Evolutionary conservation across 1,140 invertebrate species (phyloP).

Genomic region (Belonocnema kinseyi): DNA sequence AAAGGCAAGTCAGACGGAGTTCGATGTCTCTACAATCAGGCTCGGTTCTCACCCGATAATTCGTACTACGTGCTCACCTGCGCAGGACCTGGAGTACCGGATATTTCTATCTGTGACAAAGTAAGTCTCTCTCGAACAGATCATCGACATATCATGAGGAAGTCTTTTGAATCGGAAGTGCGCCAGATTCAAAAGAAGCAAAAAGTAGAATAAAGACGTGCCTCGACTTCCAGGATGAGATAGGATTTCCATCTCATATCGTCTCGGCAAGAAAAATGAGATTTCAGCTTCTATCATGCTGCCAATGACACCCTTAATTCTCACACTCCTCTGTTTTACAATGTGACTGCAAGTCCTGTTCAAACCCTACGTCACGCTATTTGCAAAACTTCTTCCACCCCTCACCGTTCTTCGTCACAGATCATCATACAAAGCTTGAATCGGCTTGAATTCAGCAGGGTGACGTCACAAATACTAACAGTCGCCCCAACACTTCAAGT

Average conservation of each 20-base stretch:
- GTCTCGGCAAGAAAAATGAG: conserved; percentile 23
- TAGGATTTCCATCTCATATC: conserved; percentile 28
- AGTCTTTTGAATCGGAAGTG: conserved; percentile 27
- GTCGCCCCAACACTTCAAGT: too few species aligned
- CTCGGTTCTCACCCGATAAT: conserved; percentile 81
- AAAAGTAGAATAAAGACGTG: conserved; percentile 7
- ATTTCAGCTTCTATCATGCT: conserved; percentile 26
- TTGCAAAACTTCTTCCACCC: too few species aligned
- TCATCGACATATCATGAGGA: conserved; percentile 2
- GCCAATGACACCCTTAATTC: conserved; percentile 8
- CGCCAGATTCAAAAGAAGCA: conserved; percentile 17
- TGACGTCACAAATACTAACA: too few species aligned
- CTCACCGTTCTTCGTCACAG: too few species aligned
- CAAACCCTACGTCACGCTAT: too few species aligned
- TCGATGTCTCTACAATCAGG: conserved; percentile 82
- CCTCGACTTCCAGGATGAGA: conserved; percentile 10
- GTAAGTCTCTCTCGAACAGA: conserved; percentile 55
- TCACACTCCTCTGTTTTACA: not conserved
- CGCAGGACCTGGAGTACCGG: conserved; percentile 82
- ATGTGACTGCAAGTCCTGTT: not conserved
- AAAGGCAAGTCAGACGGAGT: conserved; percentile 73
- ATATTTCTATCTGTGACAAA: conserved; percentile 74
- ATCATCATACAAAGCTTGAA: too few species aligned
- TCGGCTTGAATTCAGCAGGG: too few species aligned
- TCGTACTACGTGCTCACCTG: conserved; percentile 85